phyloP scores from a whole-genome alignment of 2,113 vertebrate genomes.

The Eolophus roseicapilla region DNA sequence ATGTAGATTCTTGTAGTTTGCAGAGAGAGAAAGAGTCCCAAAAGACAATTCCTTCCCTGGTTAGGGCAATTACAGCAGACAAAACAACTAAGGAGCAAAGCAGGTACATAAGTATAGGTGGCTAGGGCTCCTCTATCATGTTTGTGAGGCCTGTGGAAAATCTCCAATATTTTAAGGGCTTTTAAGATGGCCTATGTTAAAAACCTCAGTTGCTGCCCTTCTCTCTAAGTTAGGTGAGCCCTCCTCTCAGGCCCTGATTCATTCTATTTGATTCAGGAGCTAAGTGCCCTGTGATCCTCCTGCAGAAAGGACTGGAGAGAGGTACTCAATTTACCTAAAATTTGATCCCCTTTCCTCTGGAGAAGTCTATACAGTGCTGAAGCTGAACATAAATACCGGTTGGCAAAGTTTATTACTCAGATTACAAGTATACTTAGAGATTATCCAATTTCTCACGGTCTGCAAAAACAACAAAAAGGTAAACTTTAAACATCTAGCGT shows the following conservation, averaged over 20 bases:
- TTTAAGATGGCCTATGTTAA: not conserved
- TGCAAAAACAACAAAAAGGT: not conserved
- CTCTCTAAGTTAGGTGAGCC: not conserved
- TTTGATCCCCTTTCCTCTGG: not conserved
- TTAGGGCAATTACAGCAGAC: not conserved
- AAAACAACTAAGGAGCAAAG: not conserved
- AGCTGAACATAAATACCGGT: not conserved
- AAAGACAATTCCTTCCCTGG: not conserved
- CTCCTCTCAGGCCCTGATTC: rapidly evolving
- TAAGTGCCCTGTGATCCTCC: not conserved
- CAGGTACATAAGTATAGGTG: not conserved
- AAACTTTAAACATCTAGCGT: rapidly evolving
- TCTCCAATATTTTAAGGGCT: not conserved
- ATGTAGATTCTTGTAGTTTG: not conserved
- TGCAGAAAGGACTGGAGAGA: not conserved
- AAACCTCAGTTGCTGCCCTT: not conserved
- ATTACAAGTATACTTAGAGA: not conserved
- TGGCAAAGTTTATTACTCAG: not conserved
- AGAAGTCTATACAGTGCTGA: not conserved
- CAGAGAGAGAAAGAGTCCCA: not conserved
- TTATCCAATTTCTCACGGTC: not conserved
- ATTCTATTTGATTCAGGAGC: not conserved
- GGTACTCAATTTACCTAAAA: not conserved
- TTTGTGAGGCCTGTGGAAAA: not conserved
- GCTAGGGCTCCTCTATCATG: not conserved